Evolutionary conservation across 2,113 vertebrate genomes (phyloP), one percentile per base, ranked within the genome.

Genomic region (Neofelis nebulosa): DNA sequence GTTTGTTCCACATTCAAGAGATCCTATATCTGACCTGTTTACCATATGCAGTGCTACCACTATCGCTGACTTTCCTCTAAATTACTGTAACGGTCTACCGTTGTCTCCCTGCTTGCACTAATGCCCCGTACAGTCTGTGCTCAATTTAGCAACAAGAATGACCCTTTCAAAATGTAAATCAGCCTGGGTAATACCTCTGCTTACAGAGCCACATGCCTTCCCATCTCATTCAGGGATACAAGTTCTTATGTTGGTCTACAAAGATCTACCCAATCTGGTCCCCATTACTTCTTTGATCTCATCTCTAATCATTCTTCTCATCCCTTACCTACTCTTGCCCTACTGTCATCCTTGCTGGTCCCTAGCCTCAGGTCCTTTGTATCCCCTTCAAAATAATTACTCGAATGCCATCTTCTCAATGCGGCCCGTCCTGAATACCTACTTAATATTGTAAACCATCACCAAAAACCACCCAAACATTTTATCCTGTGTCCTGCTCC

Each of bases 131-230:
- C 0, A 50, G 3, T 50, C 50, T 36, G 78, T 73, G 21, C 7
- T 83, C 41, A 87, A 50, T 7, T 68, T 86, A 61, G 33, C 55
- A 41, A 3, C 74, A 93, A 50, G 18, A 38, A 7, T 5, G 9
- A 86, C 36, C 29, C 52, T 89, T 84, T 82, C 93, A 93, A 89
- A 96, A 79, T 52, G 2, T 38, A 89, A 73, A 19, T 89, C 55
- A 18, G 13, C 86, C 65, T 33, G 41, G 29, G 5, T 38, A 45
- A 83, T 18, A 8, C 38, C 27, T 74, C 66, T 82, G 9, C 68
- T 87, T 55, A 76, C 15, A 23, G 1, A 23, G 31, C 25, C 61
- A 38, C 19, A 15, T 10, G 36, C 23, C 29, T 87, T 57, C 45
- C 23, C 52, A 89, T 38, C 50, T 78, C 27, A 78, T 48, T 73